These are phyloP conservation scores for Dendroctonus ponderosae DNA, from an alignment of 1,140 invertebrate species.

Conservation along the genomic window DNA sequence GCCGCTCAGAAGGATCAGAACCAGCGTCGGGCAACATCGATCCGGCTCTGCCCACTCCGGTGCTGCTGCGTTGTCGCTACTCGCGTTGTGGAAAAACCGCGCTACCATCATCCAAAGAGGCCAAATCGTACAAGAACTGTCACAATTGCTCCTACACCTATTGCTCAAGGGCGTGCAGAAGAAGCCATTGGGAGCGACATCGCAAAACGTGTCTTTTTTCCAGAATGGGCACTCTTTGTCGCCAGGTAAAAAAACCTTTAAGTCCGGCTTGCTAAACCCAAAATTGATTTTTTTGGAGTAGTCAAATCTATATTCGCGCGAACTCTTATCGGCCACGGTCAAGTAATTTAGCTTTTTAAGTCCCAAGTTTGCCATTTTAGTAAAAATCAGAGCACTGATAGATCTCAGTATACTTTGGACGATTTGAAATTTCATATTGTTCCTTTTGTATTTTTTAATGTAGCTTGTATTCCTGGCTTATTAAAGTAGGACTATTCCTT, in stretches of 20 bases:
- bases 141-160: conserved; percentile 91
- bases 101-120: conserved; percentile 60
- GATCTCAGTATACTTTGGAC: no score
- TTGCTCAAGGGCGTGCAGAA: conserved; percentile 79
- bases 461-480: no score
- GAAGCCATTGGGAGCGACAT: conserved; percentile 88
- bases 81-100: conserved; percentile 65
- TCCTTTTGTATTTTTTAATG: no score
- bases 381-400: no score
- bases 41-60: conserved; percentile 40
- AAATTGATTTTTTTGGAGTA: no score
- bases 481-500: not conserved
- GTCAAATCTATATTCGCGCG: no score
- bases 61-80: conserved; percentile 70
- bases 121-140: conserved; percentile 70
- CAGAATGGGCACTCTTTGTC: conserved; percentile 80
- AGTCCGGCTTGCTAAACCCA: not conserved
- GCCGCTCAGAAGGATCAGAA: conserved; percentile 58
- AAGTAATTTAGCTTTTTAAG: no score
- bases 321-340: no score
- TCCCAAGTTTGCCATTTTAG: no score
- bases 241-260: conserved; percentile 56
- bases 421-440: no score
- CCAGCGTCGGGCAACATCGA: conserved; percentile 37
- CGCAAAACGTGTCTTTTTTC: conserved; percentile 87